Base-by-base conservation (phyloP, 2,797 vertebrate genomes). In the Sebastes hubbsi region DNA sequence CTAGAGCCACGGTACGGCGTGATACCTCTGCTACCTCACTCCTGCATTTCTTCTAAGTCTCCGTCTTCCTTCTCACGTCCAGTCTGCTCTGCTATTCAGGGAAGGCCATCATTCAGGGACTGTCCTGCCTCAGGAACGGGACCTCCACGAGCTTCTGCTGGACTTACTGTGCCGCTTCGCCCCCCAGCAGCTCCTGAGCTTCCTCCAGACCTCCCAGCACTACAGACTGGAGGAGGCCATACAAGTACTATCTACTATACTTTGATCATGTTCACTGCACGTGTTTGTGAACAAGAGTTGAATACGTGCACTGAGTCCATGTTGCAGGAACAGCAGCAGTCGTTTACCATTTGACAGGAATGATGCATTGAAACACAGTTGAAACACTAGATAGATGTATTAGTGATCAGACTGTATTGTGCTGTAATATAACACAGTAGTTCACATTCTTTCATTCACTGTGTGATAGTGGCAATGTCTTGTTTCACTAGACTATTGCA, bases 201-300 rank as follows among this genome's bases (percentile, higher is more conserved):
- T 96, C 0, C 96, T 99, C 25, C 94, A 93, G 79, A 95, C 95
- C 27, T 97, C 98, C 42, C 97, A 98, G 81, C 94, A 93, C 87
- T 99, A 98, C 94, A 96, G 97, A 30, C 92, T 99, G 71, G 97
- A 99, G 84, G 97, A 99, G 87, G 95, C 97, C 78, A 96, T 98
- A 88, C 94, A 97, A 92, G 98, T 99, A 88, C 59, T n/a, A 2
- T 8, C 9, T 67, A 5, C 20, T 56, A 5, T 18, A 55, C 12
- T 52, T 46, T 11, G 0, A 22, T 29, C 22, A 24, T 36, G 13
- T 27, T 13, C 14, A 29, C 18, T 29, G 2, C 14, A 52, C 22
- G n/a, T 38, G 13, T 49, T 72, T 49, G 38, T 67, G 67, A 52
- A 12, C 12, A n/a, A 12, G 18, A 34, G 18, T 24, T 67, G 7